Evolutionary conservation across 2,797 vertebrate genomes (phyloP).

Genomic region (Chrosomus eos): DNA sequence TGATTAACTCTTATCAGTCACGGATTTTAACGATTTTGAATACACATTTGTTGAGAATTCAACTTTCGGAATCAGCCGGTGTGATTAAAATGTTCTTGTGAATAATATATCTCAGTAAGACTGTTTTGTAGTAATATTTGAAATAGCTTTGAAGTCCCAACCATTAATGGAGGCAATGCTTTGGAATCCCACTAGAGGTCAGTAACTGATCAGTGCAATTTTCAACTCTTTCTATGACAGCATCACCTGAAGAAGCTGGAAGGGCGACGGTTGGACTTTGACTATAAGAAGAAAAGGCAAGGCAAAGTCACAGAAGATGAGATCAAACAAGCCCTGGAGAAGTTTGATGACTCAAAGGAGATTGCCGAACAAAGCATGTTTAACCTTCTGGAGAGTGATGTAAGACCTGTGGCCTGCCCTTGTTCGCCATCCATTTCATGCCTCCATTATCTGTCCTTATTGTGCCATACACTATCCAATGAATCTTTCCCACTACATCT

Average conservation of each 20-base stretch:
- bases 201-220: not conserved
- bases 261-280: slow-evolving; percentile 95
- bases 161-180: not conserved
- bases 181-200: slow-evolving; percentile 2
- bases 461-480: not conserved
- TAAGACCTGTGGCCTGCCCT: slow-evolving; percentile 66
- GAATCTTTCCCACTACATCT: not conserved
- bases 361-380: slow-evolving; percentile 98
- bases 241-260: slow-evolving; percentile 98
- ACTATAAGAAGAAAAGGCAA: slow-evolving; percentile 99
- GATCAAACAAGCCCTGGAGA: slow-evolving; percentile 93
- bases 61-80: not conserved
- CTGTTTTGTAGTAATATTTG: not conserved
- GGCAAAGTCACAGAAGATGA: slow-evolving; percentile 95
- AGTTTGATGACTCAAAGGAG: slow-evolving; percentile 98
- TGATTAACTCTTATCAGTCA: not conserved
- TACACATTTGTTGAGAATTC: not conserved
- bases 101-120: not conserved
- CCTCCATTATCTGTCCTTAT: not conserved
- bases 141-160: not conserved
- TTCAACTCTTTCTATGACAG: slow-evolving; percentile 70
- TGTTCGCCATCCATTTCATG: slow-evolving; percentile 2
- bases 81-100: not conserved
- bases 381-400: slow-evolving; percentile 96
- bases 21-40: not conserved